Base-by-base conservation (phyloP, 2,797 vertebrate species). In the Platalea minor region DNA sequence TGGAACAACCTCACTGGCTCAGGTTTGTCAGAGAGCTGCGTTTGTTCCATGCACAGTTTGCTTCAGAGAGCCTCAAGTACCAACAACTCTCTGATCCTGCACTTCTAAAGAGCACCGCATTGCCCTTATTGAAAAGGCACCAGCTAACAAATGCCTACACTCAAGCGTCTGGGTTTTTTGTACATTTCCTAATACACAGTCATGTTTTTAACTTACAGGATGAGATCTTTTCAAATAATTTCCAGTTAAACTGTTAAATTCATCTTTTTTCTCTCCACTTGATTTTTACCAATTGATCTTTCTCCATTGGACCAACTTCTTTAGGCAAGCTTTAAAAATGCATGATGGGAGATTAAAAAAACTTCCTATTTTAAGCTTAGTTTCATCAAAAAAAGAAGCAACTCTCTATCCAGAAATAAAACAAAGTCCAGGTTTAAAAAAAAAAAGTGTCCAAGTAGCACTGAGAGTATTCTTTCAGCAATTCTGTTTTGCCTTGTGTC, bases 231-330 rank as follows among this genome's bases (percentile, higher is more conserved):
- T 37, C 9, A 53, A 57, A 41, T 25, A 53, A 11, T 29, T 80
- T 35, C 16, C 68, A 64, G 21, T 25, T 46, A 24, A 56, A 41
- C 21, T 4, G 11, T 14, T 48, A 26, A 7, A 51, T 17, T 13
- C 56, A 39, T n/a, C 16, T 8, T 24, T 2, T 6, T 6, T 2
- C 0, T 7, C 2, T 5, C 3, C 5, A 33, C 9, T 31, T 41
- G 16, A 39, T 41, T 73, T 65, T 54, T 73, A 69, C 14, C 16
- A 65, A 57, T 6, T 10, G 17, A 4, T 74, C 43, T 17, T 70
- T 46, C 39, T 53, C 23, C 43, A 61, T 2, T 20, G 11, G 29
- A 69, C 7, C 26, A 76, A 17, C 43, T 37, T 51, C 35, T 56
- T 74, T 6, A 67, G 19, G 17, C 33, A 51, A 85, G 26, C 29